Percentiles rank a stretch among this genome's conserved stretches.
phyloP scores from a whole-genome alignment of 2,888 invertebrate genomes.

The Tinea trinotella region DNA sequence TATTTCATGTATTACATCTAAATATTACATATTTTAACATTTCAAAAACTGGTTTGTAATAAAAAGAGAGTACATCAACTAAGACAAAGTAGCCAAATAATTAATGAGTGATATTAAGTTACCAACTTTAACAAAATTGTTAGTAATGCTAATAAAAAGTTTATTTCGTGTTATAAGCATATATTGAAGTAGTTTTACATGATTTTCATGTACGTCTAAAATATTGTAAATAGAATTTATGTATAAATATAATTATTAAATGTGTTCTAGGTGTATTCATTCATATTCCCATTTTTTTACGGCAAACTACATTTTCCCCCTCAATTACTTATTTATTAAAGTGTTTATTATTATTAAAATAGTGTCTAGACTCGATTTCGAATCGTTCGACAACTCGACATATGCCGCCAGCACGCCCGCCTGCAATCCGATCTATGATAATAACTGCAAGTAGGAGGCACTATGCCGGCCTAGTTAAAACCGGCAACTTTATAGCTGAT shows the following conservation, averaged over 20 bases:
- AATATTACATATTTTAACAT: neutral
- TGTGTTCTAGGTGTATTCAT: neutral
- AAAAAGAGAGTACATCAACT: neutral
- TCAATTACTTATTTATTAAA: too few species aligned
- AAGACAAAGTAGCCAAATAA: constrained; percentile 5
- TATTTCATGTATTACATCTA: neutral
- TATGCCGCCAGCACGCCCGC: too few species aligned
- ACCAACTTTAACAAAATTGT: neutral
- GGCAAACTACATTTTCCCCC: too few species aligned
- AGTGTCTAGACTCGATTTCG: too few species aligned
- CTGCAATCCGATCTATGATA: too few species aligned
- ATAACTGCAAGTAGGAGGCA: too few species aligned
- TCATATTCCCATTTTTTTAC: too few species aligned
- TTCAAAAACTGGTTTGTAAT: neutral
- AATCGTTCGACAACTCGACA: too few species aligned
- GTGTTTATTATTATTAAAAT: too few species aligned
- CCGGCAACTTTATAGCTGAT: too few species aligned
- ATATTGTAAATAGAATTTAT: constrained; percentile 11
- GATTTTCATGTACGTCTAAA: neutral
- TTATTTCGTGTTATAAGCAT: neutral
- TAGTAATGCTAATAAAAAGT: constrained; percentile 1
- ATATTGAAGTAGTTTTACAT: neutral
- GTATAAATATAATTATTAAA: constrained; percentile 8
- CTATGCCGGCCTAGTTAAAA: too few species aligned
- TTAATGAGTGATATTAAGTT: constrained; percentile 14